phyloP scores from a whole-genome alignment of 1,140 invertebrate genomes.

The Drosophila pseudoananassae region DNA sequence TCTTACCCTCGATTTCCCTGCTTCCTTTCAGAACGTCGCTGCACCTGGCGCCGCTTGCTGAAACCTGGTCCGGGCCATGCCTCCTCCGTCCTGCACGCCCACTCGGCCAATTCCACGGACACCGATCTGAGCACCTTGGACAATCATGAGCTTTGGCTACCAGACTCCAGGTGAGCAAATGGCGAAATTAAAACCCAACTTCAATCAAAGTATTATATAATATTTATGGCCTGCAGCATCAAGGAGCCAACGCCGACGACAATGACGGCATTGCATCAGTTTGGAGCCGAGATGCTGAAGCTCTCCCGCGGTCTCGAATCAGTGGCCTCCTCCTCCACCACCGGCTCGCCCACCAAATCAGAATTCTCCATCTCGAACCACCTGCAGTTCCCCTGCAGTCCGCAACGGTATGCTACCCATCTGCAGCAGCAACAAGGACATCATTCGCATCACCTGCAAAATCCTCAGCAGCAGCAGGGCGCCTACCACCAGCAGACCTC shows the following conservation, averaged over 20 bases:
- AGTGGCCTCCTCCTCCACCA: conserved; percentile 85
- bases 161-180: conserved; percentile 87
- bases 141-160: conserved; percentile 92
- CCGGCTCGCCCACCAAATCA: conserved; percentile 81
- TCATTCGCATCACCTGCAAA: conserved; percentile 40
- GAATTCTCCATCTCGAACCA: conserved; percentile 78
- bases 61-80: conserved; percentile 84
- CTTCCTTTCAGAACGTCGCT: conserved; percentile 85
- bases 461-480: conserved; percentile 21
- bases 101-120: conserved; percentile 91
- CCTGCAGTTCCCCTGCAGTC: conserved; percentile 64
- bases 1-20: conserved; percentile 1
- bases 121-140: conserved; percentile 92
- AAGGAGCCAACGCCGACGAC: conserved; percentile 90
- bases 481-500: conserved; percentile 56
- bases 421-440: conserved; percentile 44
- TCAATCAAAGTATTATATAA: conserved; percentile 6
- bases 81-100: conserved; percentile 88
- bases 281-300: conserved; percentile 92
- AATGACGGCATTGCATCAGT: conserved; percentile 92
- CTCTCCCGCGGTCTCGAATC: conserved; percentile 90
- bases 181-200: no score
- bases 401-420: conserved; percentile 62
- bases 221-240: conserved; percentile 55
- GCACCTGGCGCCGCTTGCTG: conserved; percentile 87